Base-by-base conservation (phyloP, 2,113 vertebrate genomes). In the Platichthys stellatus region DNA sequence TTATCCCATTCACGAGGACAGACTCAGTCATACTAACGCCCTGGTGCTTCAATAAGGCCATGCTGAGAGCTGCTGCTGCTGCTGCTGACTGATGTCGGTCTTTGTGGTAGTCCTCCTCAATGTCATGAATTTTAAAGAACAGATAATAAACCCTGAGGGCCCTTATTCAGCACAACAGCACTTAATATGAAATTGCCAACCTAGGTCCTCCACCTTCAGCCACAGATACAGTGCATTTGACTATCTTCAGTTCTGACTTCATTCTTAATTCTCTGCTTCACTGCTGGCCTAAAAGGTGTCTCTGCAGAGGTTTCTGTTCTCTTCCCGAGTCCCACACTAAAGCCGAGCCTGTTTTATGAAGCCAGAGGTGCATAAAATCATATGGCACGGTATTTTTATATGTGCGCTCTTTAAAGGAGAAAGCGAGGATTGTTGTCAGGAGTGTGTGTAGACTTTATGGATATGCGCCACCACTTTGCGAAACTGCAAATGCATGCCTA, bases 121-220 rank as follows among this genome's bases (percentile, higher is more conserved):
- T 91, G 88, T 87, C 83, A 90, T 85, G 89, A 76, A 86, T 91
- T 90, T 92, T 79, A 92, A 89, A 92, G 81, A 87, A 87, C 73
- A 75, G 87, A 92, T 92, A 88, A 93, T 93, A 91, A 92, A 89
- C 63, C 84, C 75, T 76, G 47, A 57, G 85, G 80, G 81, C 62
- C 83, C 90, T 93, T 87, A 90, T 84, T 92, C 88, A 87, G 88
- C 91, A 91, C 85, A 93, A 90, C 82, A 85, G 65, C 78, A 73
- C 87, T 87, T 85, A 80, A 90, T 91, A 91, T 75, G 38, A 88
- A 90, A 90, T 81, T 76, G 84, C 70, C 72, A 78, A 83, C 74
- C 79, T 85, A 67, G 85, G 76, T 79, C 79, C 77, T 85, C 73
- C 75, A 59, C 82, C 60, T 90, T 91, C 87, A 81, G 89, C 86